These are phyloP conservation scores for Papilio glaucus DNA, from an alignment of 1,140 invertebrate genomes.

Conservation along the genomic window DNA sequence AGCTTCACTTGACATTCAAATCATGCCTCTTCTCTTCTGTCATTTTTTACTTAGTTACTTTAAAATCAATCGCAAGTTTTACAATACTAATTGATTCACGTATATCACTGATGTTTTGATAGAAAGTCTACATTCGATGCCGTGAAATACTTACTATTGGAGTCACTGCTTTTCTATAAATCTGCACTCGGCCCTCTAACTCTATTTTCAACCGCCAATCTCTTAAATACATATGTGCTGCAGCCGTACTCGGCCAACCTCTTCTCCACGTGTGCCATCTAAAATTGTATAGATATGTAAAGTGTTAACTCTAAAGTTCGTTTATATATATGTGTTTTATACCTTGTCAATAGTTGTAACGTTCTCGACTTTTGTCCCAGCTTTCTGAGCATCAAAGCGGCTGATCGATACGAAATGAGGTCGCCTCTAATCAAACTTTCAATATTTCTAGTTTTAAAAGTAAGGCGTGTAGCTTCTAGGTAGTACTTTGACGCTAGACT, in stretches of 20 bases:
- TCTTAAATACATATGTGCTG: slow-evolving; percentile 72
- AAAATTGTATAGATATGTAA: slow-evolving; percentile 6
- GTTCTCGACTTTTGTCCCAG: slow-evolving; percentile 72
- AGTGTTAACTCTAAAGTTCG: too few relatives aligned
- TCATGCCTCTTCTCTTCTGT: too few relatives aligned
- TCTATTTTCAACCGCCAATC: slow-evolving; percentile 77
- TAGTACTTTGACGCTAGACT: slow-evolving; percentile 66
- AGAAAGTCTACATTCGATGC: background rate
- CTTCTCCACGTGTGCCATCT: slow-evolving; percentile 78
- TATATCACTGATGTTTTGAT: background rate
- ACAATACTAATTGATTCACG: too few relatives aligned
- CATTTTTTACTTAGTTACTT: too few relatives aligned
- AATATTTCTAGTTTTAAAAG: slow-evolving; percentile 59
- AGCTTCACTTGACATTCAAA: too few relatives aligned
- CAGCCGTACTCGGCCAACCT: slow-evolving; percentile 69
- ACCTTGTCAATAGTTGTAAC: slow-evolving; percentile 73
- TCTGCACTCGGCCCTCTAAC: slow-evolving; percentile 64
- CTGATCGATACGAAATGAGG: slow-evolving; percentile 64
- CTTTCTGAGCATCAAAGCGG: slow-evolving; percentile 67
- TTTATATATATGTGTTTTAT: slow-evolving; percentile 25
- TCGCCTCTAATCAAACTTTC: slow-evolving; percentile 59
- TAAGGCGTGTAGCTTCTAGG: slow-evolving; percentile 69
- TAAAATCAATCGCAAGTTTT: too few relatives aligned
- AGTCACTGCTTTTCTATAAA: slow-evolving; percentile 72
- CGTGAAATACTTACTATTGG: slow-evolving; percentile 58